Base-by-base conservation (phyloP, 2,113 vertebrate genomes). In the Mus pahari region DNA sequence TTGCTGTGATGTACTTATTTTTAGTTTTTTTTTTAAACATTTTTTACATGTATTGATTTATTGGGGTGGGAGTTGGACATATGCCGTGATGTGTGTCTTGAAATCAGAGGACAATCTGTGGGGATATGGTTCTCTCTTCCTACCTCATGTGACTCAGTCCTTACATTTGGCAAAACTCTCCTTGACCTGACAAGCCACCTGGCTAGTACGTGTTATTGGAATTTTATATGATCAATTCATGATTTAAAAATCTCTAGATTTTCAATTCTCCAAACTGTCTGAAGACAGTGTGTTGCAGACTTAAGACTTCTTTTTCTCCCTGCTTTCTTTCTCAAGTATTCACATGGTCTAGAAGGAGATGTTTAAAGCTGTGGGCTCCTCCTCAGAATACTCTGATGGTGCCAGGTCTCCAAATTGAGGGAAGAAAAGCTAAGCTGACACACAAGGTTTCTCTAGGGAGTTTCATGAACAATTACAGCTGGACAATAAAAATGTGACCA, bases 221-320 rank as follows among this genome's bases (percentile, higher is more conserved):
- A 45, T 66, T 45, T 64, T 45, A 45, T 26, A 66, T 45, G 28
- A 45, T 66, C 16, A 20, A 39, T 45, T 84, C 4, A 62, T 62
- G n/a, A 31, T 64, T 84, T 64, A 45, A 98, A 98, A 97, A 98
- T 97, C 97, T 99, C 99, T 99, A 99, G 98, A 98, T 98, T 98
- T 97, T 99, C 98, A 98, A 98, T 99, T 99, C 99, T 99, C 98
- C 99, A 99, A 98, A 98, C 94, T 98, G 98, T 98, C 98, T 98
- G 98, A 98, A 98, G 98, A 99, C 98, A 98, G 97, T 98, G 98
- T 98, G 98, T 98, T 98, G 98, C 98, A 99, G 98, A 99, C 98
- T 98, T 99, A 98, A 99, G 98, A 98, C 98, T 99, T 99, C 98
- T 99, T 98, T 98, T 99, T 99, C 98, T 99, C 99, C 98, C 99